These are phyloP conservation scores for Teleopsis dalmanni DNA, from an alignment of 1,140 invertebrate genomes.

Conservation along the genomic window DNA sequence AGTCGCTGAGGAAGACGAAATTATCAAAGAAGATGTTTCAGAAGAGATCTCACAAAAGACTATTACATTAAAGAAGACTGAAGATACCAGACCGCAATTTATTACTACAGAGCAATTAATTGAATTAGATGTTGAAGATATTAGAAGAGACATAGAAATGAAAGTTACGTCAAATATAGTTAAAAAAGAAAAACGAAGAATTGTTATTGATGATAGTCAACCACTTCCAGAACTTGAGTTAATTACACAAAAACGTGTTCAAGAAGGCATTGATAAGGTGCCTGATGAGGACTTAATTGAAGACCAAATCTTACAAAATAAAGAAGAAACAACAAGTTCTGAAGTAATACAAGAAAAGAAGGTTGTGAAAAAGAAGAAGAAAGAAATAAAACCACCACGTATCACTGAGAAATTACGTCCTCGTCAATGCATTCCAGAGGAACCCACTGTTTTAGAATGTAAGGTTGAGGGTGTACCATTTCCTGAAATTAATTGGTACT, in stretches of 20 bases:
- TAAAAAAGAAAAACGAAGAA: conserved; percentile 37
- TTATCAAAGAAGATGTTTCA: conserved; percentile 27
- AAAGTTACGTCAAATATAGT: conserved; percentile 48
- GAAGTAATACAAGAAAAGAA: conserved; percentile 37
- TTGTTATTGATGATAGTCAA: conserved; percentile 45
- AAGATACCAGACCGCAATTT: conserved; percentile 37
- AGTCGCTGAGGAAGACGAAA: conserved; percentile 26
- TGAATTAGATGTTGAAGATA: conserved; percentile 42
- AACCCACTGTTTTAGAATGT: conserved; percentile 57
- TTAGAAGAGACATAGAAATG: conserved; percentile 47
- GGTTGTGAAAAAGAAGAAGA: conserved; percentile 48
- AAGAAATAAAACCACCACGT: conserved; percentile 56
- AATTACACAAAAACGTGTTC: conserved; percentile 44
- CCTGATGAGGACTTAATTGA: conserved; percentile 47
- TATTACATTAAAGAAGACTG: conserved; percentile 38
- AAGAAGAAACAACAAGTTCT: conserved; percentile 44
- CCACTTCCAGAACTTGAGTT: conserved; percentile 52
- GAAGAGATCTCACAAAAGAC: conserved; percentile 43
- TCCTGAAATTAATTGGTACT: conserved; percentile 78
- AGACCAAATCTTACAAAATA: conserved; percentile 38
- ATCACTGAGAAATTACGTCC: conserved; percentile 66
- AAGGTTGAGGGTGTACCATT: conserved; percentile 63
- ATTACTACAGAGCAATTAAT: conserved; percentile 41
- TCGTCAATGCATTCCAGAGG: conserved; percentile 53
- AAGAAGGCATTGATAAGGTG: conserved; percentile 46